A percentile compares a stretch with the other conserved stretches of the same genome.
Evolutionary conservation across 2,113 vertebrate genomes (phyloP).

Genomic region (Riparia riparia): DNA sequence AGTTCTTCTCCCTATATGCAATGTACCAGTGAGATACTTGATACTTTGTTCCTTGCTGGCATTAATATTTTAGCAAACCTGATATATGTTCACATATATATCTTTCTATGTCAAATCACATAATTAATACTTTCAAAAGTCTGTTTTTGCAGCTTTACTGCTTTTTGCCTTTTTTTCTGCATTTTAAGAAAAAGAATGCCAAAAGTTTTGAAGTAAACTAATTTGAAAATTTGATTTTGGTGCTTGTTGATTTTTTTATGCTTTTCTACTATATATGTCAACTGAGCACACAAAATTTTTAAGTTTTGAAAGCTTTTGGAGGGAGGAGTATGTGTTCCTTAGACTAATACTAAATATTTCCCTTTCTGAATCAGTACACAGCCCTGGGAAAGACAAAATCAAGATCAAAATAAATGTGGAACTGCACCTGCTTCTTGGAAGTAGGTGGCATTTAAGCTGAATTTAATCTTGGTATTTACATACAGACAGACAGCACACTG

Average conservation of each 20-base stretch:
- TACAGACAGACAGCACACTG: neutral
- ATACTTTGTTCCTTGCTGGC: neutral
- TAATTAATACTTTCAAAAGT: neutral
- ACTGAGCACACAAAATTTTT: neutral
- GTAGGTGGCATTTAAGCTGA: conserved; percentile 11
- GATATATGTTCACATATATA: neutral
- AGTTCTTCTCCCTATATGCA: neutral
- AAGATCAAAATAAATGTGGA: neutral
- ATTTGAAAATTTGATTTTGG: neutral
- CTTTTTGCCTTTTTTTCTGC: neutral
- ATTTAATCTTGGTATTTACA: conserved; percentile 33
- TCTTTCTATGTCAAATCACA: neutral
- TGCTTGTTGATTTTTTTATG: neutral
- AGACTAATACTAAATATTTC: neutral
- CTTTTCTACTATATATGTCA: neutral
- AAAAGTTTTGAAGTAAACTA: neutral
- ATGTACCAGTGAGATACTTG: neutral
- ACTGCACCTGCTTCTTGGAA: neutral
- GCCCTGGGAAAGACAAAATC: neutral
- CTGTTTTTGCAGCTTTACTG: neutral
- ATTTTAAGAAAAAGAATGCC: neutral
- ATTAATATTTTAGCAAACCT: neutral
- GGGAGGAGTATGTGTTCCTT: neutral
- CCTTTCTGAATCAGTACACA: neutral
- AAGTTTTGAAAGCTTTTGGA: neutral